Percentiles rank a stretch among this genome's conserved stretches.
Conservation (phyloP, 2,113 vertebrate species). For the Pseudorhombus dupliciocellatus region DNA sequence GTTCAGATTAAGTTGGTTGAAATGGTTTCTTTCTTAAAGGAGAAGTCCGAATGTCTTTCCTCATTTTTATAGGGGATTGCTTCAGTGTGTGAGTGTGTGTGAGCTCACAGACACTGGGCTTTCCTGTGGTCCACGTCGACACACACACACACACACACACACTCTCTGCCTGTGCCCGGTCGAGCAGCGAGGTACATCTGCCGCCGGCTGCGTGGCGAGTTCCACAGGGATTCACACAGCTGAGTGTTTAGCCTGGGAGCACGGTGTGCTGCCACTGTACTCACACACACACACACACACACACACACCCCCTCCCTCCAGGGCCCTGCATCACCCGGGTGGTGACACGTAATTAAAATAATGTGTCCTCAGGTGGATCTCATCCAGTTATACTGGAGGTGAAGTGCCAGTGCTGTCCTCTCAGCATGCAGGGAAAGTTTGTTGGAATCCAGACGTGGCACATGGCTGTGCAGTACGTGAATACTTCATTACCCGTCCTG, state of each 20-base stretch:
- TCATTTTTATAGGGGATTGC: background rate
- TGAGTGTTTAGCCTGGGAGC: conserved; percentile 50
- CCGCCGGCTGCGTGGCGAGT: background rate
- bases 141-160: no score
- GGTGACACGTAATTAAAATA: conserved; percentile 76
- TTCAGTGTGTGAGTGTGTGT: background rate
- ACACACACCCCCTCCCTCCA: background rate
- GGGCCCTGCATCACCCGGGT: conserved; percentile 25
- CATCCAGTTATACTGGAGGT: conserved; percentile 51
- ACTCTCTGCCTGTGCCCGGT: background rate
- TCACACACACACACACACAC: background rate
- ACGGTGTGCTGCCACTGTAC: conserved; percentile 26
- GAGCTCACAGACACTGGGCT: conserved; percentile 27
- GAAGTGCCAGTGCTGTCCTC: conserved; percentile 30
- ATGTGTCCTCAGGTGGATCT: conserved; percentile 57
- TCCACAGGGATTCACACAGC: conserved; percentile 28
- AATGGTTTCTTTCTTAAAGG: background rate
- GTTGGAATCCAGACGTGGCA: background rate
- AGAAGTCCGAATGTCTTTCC: conserved; percentile 6
- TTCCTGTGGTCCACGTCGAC: background rate
- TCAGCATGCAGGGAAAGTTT: conserved; percentile 28
- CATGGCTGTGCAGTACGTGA: background rate
- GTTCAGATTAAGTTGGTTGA: background rate
- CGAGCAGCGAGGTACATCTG: background rate
- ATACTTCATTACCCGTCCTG: no score